Conservation (phyloP, 1,140 invertebrate genomes). For the Aradophagus sp. region DNA sequence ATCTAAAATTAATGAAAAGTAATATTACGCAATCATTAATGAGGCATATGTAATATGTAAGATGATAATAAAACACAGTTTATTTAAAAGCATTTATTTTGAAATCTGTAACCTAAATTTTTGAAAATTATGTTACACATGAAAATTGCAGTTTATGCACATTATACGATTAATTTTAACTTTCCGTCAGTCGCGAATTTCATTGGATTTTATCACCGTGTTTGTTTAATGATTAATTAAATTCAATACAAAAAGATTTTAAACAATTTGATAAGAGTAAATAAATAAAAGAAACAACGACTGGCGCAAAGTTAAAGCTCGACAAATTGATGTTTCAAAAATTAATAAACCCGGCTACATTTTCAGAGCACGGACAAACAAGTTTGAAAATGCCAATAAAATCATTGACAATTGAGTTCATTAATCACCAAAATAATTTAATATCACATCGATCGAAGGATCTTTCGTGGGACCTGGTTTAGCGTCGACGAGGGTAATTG, state of each 20-base stretch:
- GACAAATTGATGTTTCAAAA: slow-evolving; percentile 24
- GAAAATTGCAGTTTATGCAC: slow-evolving; percentile 49
- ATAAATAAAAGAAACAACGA: slow-evolving; percentile 19
- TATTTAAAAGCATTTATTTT: slow-evolving; percentile 56
- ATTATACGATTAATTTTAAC: slow-evolving; percentile 37
- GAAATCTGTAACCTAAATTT: slow-evolving; percentile 46
- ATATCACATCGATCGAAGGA: slow-evolving; percentile 66
- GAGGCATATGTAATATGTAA: too few relatives aligned
- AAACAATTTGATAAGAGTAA: too few relatives aligned
- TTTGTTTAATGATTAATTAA: slow-evolving; percentile 1
- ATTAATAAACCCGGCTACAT: slow-evolving; percentile 35
- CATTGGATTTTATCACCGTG: too few relatives aligned
- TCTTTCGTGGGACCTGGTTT: slow-evolving; percentile 48
- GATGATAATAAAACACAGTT: slow-evolving; percentile 2
- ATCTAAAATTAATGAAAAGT: too few relatives aligned
- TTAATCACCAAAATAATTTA: slow-evolving; percentile 71
- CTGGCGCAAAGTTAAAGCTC: slow-evolving; percentile 31
- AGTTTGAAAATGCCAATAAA: slow-evolving; percentile 44
- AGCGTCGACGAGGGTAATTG: slow-evolving; percentile 44
- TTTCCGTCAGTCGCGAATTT: slow-evolving; percentile 17
- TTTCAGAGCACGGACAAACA: slow-evolving; percentile 34
- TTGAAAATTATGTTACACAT: slow-evolving; percentile 50
- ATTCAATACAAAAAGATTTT: slow-evolving; percentile 17
- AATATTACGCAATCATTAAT: too few relatives aligned
- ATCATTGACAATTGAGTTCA: slow-evolving; percentile 64